Conservation (phyloP, 2,888 invertebrate genomes). For the Trisateles emortualis region DNA sequence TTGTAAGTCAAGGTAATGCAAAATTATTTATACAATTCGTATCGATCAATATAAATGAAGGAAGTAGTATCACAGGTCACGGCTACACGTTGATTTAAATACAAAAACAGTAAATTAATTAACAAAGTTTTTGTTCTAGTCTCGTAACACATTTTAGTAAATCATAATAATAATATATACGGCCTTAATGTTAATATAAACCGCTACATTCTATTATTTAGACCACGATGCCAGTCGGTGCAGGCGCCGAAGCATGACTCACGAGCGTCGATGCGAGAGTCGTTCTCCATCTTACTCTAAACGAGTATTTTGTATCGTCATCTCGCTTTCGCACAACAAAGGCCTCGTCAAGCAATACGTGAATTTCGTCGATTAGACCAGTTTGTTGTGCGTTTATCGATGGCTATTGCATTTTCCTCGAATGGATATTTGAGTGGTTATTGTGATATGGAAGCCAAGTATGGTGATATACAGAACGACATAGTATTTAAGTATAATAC, state of each 20-base stretch:
- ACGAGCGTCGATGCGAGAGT: slow-evolving; percentile 66
- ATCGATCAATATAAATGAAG: background rate
- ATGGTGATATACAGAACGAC: slow-evolving; percentile 22
- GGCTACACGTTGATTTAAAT: background rate
- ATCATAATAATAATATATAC: background rate
- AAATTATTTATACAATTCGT: background rate
- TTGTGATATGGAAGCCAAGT: slow-evolving; percentile 21
- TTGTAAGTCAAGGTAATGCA: background rate
- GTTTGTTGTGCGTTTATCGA: slow-evolving; percentile 33
- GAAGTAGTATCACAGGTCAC: background rate
- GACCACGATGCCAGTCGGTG: slow-evolving; percentile 52
- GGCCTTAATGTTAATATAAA: slow-evolving; percentile 8
- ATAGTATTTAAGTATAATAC: background rate
- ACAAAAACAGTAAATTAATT: background rate
- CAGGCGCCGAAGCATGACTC: slow-evolving; percentile 75
- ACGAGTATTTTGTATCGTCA: slow-evolving; percentile 55
- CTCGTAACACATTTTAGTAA: background rate
- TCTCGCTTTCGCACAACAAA: slow-evolving; percentile 49
- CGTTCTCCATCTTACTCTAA: slow-evolving; percentile 63
- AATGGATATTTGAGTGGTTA: slow-evolving; percentile 21
- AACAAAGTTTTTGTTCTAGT: background rate
- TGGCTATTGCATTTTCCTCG: slow-evolving; percentile 29
- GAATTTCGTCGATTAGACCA: slow-evolving; percentile 48
- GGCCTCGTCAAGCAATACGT: slow-evolving; percentile 49
- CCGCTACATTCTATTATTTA: slow-evolving; percentile 35